Conservation (phyloP, 2,888 invertebrate genomes). For the Nomada goodeniana region DNA sequence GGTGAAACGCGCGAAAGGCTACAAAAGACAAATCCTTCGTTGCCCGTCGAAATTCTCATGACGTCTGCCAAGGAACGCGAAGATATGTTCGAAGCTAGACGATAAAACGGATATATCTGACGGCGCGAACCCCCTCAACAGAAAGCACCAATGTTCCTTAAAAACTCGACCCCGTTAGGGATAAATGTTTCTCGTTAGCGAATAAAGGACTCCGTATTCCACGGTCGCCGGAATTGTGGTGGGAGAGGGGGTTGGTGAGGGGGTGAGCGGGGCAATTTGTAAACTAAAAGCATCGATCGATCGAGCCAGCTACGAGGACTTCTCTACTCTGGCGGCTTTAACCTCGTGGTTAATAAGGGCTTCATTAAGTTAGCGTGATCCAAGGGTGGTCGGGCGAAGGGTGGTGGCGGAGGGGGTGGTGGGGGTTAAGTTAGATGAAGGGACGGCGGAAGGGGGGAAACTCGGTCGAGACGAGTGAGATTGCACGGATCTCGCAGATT, state of each 20-base stretch:
- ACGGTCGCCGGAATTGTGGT: not conserved
- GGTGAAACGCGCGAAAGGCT: not conserved
- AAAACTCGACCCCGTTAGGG: slow-evolving; percentile 27
- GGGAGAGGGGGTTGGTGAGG: not conserved
- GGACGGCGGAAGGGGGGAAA: slow-evolving; percentile 17
- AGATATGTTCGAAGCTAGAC: not conserved
- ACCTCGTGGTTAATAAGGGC: slow-evolving; percentile 72
- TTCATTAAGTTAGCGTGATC: slow-evolving; percentile 73
- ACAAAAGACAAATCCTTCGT: not conserved
- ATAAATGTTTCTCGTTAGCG: slow-evolving; percentile 44
- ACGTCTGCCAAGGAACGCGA: not conserved
- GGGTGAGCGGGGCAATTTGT: slow-evolving; percentile 28
- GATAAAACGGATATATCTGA: slow-evolving; percentile 26
- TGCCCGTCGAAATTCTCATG: slow-evolving; percentile 5
- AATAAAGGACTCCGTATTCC: slow-evolving; percentile 31
- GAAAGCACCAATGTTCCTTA: slow-evolving; percentile 39
- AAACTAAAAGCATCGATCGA: slow-evolving; percentile 60
- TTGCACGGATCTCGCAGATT: slow-evolving; percentile 67
- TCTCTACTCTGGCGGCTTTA: slow-evolving; percentile 60
- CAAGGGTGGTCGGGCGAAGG: not conserved
- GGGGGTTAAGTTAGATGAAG: not conserved
- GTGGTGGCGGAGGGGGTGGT: not conserved
- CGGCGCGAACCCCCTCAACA: not conserved
- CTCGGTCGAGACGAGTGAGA: slow-evolving; percentile 58
- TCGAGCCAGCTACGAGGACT: slow-evolving; percentile 48